Evolutionary conservation across 2,888 invertebrate species (phyloP), one percentile per base, ranked within the genome.

Genomic region (Microplitis deprimator): DNA sequence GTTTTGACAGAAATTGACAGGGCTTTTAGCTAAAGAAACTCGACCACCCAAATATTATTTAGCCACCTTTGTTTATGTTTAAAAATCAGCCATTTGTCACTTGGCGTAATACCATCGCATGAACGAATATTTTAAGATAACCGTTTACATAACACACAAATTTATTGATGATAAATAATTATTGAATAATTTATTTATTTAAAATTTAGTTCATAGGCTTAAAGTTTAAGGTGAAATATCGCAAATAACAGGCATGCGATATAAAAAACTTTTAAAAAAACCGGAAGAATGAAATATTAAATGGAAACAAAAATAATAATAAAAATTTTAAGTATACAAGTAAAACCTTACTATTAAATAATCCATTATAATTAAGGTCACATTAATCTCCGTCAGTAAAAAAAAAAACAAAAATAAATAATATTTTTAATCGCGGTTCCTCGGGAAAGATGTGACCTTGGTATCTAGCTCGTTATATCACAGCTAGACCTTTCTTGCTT

Each of bases 1-100:
- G 80, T 83, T 83, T 82, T 84, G 84, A 85, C 84, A 79, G 69
- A 77, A 80, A 82, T 82, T 84, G 84, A 85, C 85, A 83, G 50
- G 82, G 82, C 82, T 84, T 85, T 85, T 84, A 84, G 79, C 77
- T 38, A 17, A 61, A 41, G 65, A 50, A 69, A 39, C 68, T 65
- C 17, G 79, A 76, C 77, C 78, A 80, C 77, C 80, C 77, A 70
- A 41, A 50, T 73, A 64, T 13, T 73, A 69, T 77, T 73, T 65
- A 40, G 69, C 64, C 68, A 38, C 40, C 62, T 70, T 60, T 64
- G 41, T 61, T 50, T 20, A 61, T 64, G 13, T 40, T 40, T 17
- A 65, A 65, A 41, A 64, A n/a, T 71, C 62, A 6, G 3, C 50
- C 59, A n/a, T 41, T 41, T 69, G 62, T 69, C 50, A 59, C n/a